Base-by-base conservation (phyloP, 1,140 invertebrate genomes). In the Araneus ventricosus region DNA sequence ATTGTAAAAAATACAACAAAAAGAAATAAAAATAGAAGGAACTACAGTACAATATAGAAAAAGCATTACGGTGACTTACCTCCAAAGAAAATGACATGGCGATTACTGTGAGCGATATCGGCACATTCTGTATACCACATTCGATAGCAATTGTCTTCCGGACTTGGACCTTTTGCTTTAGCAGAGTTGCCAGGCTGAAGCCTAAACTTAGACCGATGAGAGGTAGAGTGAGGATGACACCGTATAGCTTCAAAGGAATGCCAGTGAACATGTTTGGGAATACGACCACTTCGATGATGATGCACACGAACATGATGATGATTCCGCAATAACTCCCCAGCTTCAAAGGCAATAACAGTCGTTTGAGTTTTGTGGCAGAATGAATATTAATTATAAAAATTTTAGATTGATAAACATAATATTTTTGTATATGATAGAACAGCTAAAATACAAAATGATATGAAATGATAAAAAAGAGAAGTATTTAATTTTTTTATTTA, bases 71-170 rank as follows among this genome's bases (percentile, higher is more conserved):
- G 27, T 52, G n/a, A 67, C 88, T 90, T 92, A 94, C 94, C 39
- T 94, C 85, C 37, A 93, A 88, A 27, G 89, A 88, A 92, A 95
- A 95, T 0, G 95, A 95, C 27, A 95, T 63, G 22, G 95, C 88
- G 59, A 95, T 94, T 34, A 95, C 94, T 17, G 94, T 95, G 1
- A 95, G 45, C 20, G 95, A 94, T 27, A 94, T 94, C 37, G 95
- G 95, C 41, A 96, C 95, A 94, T 96, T 96, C 79, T 96, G 95
- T 57, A 96, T 95, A n/a, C 95, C 95, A 2, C 95, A 95, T 94
- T 96, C 95, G 30, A 96, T 95, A 20, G 95, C 95, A 67, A 96
- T 95, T 5, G 95, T 96, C 87, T 95, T 94, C n/a, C 95, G 61
- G 34, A 94, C 93, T 14, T 91, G 39, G 37, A 94, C 70, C 57